Evolutionary conservation across 2,888 invertebrate species (phyloP), one percentile per base, ranked within the genome.

Genomic region (Cinara cedri): DNA sequence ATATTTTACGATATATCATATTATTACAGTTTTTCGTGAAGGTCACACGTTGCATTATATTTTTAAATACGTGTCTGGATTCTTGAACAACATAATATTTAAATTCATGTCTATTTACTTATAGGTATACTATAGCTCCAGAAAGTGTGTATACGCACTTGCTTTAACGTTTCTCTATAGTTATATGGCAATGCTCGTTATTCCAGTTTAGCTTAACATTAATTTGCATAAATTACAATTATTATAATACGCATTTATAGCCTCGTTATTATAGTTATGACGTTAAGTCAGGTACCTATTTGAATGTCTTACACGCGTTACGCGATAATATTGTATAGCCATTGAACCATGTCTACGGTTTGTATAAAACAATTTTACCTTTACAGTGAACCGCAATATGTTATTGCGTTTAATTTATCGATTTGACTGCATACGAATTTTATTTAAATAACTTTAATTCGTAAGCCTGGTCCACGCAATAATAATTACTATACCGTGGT

Each of bases 191-290:
- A 46, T n/a, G 26, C 66, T 57, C 54, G 68, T 60, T 76, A 34
- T 34, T 76, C 76, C 76, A 76, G 76, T 68, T 68, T 46, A 57
- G 46, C 57, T 68, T 68, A 57, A 68, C 76, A 57, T 76, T 57
- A 57, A 68, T 76, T 76, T 57, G 68, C 76, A 76, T 76, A 76
- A 76, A 68, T 68, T 68, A 68, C 21, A 19, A 3, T 60, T 14
- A 14, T n/a, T 3, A 34, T 34, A n/a, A 1, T 42, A n/a, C 42
- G 19, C 16, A 2, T 34, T 34, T 34, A 34, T 34, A 34, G 34
- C 6, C 10, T 9, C 54, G n/a, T 51, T 68, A 49, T 19, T 42
- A 66, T 24, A 24, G 57, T 72, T 42, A 44, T 46, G 44, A 46
- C 46, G 46, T 44, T 21, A 6, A 24, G 21, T 57, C n/a, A n/a